A percentile compares a stretch with the other conserved stretches of the same genome.
These are phyloP conservation scores for Gambusia yucatana DNA, from an alignment of 2,797 vertebrate species.

Conservation along the genomic window DNA sequence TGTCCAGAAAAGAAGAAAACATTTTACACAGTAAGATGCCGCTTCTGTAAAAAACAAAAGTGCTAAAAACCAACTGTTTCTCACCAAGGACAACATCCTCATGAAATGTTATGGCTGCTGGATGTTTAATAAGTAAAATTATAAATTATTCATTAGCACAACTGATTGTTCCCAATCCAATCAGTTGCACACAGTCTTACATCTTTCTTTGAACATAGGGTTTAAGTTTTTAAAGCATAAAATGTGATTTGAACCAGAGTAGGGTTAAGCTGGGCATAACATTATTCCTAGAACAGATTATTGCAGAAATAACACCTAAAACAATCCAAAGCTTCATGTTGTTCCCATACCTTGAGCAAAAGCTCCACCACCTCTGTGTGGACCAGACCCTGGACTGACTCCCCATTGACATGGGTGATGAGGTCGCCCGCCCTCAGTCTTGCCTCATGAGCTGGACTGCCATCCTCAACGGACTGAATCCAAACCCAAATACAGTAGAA, in stretches of 20 bases:
- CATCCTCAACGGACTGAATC: conserved; percentile 89
- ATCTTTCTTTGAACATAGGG: not conserved
- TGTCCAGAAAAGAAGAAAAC: not conserved
- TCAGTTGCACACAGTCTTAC: not conserved
- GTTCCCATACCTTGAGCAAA: conserved; percentile 86
- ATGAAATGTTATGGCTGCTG: not conserved
- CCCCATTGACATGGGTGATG: conserved; percentile 93
- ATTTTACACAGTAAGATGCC: not conserved
- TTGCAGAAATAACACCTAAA: not conserved
- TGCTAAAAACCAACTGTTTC: not conserved
- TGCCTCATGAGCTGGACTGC: conserved; percentile 90
- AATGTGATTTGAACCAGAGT: not conserved
- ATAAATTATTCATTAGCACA: not conserved
- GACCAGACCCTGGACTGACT: conserved; percentile 91
- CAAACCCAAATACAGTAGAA: conserved; percentile 5
- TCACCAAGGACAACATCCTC: not conserved
- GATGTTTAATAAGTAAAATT: not conserved
- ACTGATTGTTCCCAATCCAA: not conserved
- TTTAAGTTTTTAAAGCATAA: not conserved
- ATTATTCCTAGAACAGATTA: not conserved
- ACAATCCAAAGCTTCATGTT: not conserved
- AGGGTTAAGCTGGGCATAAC: not conserved
- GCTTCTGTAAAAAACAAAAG: not conserved
- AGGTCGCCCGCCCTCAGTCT: conserved; percentile 90
- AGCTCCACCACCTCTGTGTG: conserved; percentile 94